These are phyloP conservation scores for Athene cunicularia DNA, from an alignment of 2,113 vertebrate genomes.

Conservation along the genomic window DNA sequence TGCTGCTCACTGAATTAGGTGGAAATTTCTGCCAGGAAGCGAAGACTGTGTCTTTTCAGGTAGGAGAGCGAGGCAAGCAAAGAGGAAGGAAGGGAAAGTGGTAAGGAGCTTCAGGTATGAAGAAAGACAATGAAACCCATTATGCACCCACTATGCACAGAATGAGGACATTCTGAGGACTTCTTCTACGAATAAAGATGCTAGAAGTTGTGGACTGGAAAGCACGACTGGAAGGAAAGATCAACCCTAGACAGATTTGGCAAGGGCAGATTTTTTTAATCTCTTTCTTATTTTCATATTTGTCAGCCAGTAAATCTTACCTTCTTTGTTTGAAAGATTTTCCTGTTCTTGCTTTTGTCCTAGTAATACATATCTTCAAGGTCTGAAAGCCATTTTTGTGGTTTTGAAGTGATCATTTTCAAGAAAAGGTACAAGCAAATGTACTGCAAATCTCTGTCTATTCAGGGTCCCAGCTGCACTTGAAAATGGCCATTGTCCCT, in stretches of 20 bases:
- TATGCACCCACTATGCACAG: rapidly evolving
- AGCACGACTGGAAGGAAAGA: background rate
- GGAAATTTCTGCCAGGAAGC: background rate
- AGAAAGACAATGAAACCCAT: background rate
- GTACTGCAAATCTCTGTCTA: background rate
- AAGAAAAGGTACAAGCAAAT: background rate
- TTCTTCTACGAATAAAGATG: background rate
- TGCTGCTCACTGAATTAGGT: background rate
- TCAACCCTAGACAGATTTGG: background rate
- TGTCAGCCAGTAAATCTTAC: background rate
- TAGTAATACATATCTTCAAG: background rate
- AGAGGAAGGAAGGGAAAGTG: background rate
- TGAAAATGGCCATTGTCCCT: background rate
- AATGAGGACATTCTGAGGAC: background rate
- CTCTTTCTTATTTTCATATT: background rate
- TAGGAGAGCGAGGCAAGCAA: background rate
- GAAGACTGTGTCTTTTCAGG: background rate
- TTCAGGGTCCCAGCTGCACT: background rate
- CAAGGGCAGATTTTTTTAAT: background rate
- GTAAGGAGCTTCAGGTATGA: rapidly evolving
- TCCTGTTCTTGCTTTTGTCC: background rate
- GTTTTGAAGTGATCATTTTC: background rate
- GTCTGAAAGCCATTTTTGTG: background rate
- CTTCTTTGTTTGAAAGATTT: background rate
- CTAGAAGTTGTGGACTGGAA: background rate